Evolutionary conservation across 1,140 invertebrate species (phyloP).

Genomic region (Sitobion miscanthi): DNA sequence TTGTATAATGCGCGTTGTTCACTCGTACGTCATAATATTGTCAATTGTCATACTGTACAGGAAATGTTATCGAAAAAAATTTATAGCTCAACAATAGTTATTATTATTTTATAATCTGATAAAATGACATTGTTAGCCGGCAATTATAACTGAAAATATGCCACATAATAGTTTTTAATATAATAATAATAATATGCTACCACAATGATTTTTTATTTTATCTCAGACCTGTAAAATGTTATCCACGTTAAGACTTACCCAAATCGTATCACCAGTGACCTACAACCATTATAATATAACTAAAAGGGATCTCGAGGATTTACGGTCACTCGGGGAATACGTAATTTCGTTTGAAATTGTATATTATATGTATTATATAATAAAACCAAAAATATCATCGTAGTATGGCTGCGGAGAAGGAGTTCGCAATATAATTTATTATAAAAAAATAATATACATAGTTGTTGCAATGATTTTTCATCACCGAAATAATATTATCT

Average conservation of each 20-base stretch:
- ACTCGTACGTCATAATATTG: background rate
- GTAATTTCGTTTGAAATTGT: no score
- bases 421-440: background rate
- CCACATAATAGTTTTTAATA: background rate
- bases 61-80: background rate
- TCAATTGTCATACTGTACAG: background rate
- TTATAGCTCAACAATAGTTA: background rate
- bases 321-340: background rate
- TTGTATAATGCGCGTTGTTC: background rate
- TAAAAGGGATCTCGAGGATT: no score
- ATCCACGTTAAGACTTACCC: no score
- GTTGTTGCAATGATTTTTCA: background rate
- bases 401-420: background rate
- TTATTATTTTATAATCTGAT: background rate
- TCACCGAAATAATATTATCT: background rate
- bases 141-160: background rate
- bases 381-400: no score
- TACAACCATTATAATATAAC: no score
- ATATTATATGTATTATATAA: no score
- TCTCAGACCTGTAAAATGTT: background rate
- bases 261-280: no score
- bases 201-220: background rate
- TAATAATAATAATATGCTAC: background rate
- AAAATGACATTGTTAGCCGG: background rate
- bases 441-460: background rate